These are phyloP conservation scores for Hyperoplus lanceolatus DNA, from an alignment of 2,797 vertebrate species.

Conservation along the genomic window DNA sequence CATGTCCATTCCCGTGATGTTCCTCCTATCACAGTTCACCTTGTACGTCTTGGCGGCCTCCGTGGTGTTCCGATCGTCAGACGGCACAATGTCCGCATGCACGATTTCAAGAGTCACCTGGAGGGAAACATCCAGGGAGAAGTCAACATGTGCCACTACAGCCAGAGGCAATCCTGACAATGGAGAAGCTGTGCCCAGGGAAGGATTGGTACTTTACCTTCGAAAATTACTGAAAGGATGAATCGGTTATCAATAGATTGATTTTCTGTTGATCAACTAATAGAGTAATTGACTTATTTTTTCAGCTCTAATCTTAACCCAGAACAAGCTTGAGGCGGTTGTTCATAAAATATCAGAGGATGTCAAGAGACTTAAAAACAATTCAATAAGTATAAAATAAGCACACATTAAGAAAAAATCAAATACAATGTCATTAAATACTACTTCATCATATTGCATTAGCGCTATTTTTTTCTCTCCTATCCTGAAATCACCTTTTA, in stretches of 20 bases:
- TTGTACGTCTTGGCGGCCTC: conserved; percentile 91
- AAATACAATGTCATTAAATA: background rate
- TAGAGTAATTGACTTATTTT: background rate
- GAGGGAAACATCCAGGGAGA: background rate
- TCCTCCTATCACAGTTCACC: conserved; percentile 93
- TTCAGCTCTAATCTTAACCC: background rate
- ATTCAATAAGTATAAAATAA: background rate
- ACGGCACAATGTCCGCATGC: conserved; percentile 49
- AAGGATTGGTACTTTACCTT: background rate
- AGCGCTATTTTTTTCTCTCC: background rate
- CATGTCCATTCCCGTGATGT: conserved; percentile 83
- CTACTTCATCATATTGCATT: background rate
- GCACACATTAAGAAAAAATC: background rate
- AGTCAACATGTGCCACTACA: background rate
- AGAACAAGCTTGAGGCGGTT: background rate
- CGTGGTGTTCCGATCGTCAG: conserved; percentile 87
- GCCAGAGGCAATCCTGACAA: background rate
- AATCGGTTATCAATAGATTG: background rate
- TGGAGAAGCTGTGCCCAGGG: background rate
- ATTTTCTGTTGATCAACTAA: background rate
- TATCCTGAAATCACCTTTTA: background rate
- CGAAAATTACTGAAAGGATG: background rate
- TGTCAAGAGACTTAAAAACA: background rate
- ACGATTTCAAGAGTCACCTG: conserved; percentile 82
- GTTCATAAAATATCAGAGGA: background rate